Base-by-base conservation (phyloP, 2,888 invertebrate species). In the Coenonympha glycerion region DNA sequence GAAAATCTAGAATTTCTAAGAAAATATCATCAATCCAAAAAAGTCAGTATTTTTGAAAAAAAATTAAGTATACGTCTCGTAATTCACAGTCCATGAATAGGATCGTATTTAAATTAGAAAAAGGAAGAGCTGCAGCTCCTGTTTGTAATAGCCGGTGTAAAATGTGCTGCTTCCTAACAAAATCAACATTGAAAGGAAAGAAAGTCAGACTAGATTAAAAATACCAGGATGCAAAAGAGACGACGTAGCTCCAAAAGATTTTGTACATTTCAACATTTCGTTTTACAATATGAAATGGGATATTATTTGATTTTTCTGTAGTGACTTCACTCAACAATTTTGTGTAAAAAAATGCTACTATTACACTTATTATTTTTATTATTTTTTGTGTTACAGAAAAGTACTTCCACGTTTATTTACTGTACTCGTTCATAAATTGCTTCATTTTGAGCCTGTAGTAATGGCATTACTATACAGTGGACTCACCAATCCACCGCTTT, bases 81-180 rank as follows among this genome's bases (percentile, higher is more conserved):
- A n/a, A 44, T 42, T 52, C 34, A 52, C 48, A 51, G 51, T 49
- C 47, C 39, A n/a, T 51, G 40, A 53, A 53, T 53, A 46, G 42
- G 47, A 45, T 46, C 44, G 50, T 51, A 49, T 54, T 58, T 50
- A 44, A 56, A 53, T 53, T 57, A 49, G 52, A 51, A 53, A 53
- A 39, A 49, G 45, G 37, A 55, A 53, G 30, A 30, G 30, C 28
- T 42, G 26, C 21, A 42, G 30, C 6, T 41, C 6, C 19, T 30
- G 28, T 41, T 16, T 6, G 18, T 6, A 18, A 6, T 16, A 6
- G 28, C 3, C 18, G 11, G 19, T 30, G 13, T 13, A 13, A 42
- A 42, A 42, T 30, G 28, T 21, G 31, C 30, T 30, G 42, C 42
- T 11, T 30, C 21, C 42, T 18, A 30, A 30, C 30, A 30, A 21